A percentile compares a stretch with the other conserved stretches of the same genome.
Evolutionary conservation across 2,113 vertebrate species (phyloP).

Genomic region (Pogona vitticeps): DNA sequence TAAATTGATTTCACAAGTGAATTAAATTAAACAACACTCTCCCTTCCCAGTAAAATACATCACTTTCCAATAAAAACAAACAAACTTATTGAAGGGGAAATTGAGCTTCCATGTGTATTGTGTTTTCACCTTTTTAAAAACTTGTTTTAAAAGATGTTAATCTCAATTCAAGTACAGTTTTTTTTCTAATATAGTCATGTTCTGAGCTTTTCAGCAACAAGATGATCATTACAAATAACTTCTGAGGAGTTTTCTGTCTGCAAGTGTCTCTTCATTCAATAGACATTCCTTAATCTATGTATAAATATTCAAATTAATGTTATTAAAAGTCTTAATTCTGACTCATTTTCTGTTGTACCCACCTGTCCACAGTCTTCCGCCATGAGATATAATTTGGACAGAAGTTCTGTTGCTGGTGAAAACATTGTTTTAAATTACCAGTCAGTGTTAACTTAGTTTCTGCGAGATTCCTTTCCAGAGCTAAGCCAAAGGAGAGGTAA

Average conservation of each 20-base stretch:
- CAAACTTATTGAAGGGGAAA: too few species aligned
- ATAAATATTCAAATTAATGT: not conserved
- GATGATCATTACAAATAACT: not conserved
- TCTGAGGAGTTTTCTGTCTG: not conserved
- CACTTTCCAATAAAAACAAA: too few species aligned
- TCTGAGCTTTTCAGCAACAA: too few species aligned
- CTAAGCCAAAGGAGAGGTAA: not conserved
- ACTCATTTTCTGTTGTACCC: conserved; percentile 42
- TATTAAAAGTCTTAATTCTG: not conserved
- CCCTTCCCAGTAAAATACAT: too few species aligned
- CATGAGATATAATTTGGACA: conserved; percentile 62
- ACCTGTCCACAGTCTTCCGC: conserved; percentile 51
- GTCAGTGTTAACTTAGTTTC: conserved; percentile 40
- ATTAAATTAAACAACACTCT: too few species aligned
- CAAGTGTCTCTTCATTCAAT: not conserved
- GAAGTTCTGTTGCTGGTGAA: conserved; percentile 64
- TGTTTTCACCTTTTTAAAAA: too few species aligned
- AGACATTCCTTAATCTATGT: not conserved
- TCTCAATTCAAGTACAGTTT: not conserved
- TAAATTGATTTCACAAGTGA: too few species aligned
- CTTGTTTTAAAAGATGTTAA: too few species aligned
- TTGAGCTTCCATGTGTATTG: too few species aligned
- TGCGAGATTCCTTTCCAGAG: conserved; percentile 55
- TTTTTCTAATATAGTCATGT: not conserved
- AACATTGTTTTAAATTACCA: conserved; percentile 69